Evolutionary conservation across 2,888 invertebrate genomes (phyloP).

Genomic region (Drosophila paramelanica): DNA sequence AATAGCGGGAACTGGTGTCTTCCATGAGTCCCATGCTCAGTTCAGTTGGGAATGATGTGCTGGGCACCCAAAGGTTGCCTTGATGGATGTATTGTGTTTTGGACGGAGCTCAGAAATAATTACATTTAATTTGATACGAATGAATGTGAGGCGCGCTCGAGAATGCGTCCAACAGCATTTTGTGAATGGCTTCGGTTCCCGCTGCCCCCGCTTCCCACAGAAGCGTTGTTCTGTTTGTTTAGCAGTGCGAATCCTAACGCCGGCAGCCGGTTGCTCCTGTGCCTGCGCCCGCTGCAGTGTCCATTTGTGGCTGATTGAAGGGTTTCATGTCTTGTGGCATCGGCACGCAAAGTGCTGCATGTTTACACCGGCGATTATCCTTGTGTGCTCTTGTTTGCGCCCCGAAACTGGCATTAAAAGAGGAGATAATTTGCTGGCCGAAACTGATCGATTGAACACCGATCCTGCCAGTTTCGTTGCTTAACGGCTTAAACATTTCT

Average conservation of each 20-base stretch:
- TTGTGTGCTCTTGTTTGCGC: constrained; percentile 36
- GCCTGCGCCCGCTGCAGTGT: neutral
- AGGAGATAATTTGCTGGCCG: constrained; percentile 81
- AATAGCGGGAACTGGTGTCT: constrained; percentile 24
- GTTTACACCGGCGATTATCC: constrained; percentile 80
- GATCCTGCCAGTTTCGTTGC: constrained; percentile 56
- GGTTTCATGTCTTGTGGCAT: constrained; percentile 68
- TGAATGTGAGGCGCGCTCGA: constrained; percentile 57
- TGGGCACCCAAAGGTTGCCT: constrained; percentile 18
- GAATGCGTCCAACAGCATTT: constrained; percentile 56
- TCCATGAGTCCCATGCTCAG: constrained; percentile 4
- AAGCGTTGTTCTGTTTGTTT: constrained; percentile 63
- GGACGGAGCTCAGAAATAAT: constrained; percentile 60
- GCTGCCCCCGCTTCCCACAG: neutral
- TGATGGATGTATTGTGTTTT: constrained; percentile 59
- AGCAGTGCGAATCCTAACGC: constrained; percentile 80
- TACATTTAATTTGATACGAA: constrained; percentile 75
- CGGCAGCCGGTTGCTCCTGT: constrained; percentile 38
- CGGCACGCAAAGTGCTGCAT: constrained; percentile 78
- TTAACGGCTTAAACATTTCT: constrained; percentile 63
- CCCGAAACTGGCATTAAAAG: constrained; percentile 58
- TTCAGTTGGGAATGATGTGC: constrained; percentile 17
- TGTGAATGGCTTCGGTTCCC: constrained; percentile 5
- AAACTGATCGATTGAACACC: constrained; percentile 67
- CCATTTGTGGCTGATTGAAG: constrained; percentile 55